These are phyloP conservation scores for Hippasteria phrygiana DNA, from an alignment of 53 echinoderm and acorn worm species.

Conservation along the genomic window DNA sequence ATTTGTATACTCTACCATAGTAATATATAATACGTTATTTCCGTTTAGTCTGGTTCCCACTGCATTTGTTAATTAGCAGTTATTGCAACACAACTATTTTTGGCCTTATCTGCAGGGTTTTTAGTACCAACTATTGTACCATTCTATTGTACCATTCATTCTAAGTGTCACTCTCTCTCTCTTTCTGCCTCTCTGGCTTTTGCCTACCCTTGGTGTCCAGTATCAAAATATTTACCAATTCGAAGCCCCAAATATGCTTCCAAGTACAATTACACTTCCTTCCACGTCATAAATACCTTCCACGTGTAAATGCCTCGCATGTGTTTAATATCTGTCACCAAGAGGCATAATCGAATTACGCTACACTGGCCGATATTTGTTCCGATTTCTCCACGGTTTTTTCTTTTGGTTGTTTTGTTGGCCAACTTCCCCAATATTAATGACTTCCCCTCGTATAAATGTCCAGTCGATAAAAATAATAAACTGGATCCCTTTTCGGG, in stretches of 20 bases:
- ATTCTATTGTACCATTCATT: too few species aligned
- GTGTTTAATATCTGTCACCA: slow-evolving; percentile 39
- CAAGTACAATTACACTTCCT: neutral
- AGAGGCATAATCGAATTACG: slow-evolving; percentile 9
- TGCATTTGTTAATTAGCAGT: too few species aligned
- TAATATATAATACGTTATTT: too few species aligned
- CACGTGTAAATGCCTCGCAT: neutral
- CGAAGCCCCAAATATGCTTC: neutral
- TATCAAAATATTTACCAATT: neutral
- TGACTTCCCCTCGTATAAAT: neutral
- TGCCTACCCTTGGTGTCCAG: neutral
- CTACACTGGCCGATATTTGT: slow-evolving; percentile 5
- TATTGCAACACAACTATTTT: too few species aligned
- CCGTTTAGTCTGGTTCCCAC: too few species aligned
- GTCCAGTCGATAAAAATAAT: too few species aligned
- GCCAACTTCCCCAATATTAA: neutral
- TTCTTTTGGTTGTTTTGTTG: neutral
- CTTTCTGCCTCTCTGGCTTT: neutral
- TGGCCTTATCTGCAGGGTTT: too few species aligned
- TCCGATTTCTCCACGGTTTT: neutral
- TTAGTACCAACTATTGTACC: too few species aligned
- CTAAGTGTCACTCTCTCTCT: too few species aligned
- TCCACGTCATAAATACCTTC: neutral
- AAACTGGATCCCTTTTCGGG: too few species aligned
- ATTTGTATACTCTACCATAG: too few species aligned